These are phyloP conservation scores for Acanthopleura granulata DNA, from an alignment of 2,888 invertebrate genomes.

Conservation along the genomic window DNA sequence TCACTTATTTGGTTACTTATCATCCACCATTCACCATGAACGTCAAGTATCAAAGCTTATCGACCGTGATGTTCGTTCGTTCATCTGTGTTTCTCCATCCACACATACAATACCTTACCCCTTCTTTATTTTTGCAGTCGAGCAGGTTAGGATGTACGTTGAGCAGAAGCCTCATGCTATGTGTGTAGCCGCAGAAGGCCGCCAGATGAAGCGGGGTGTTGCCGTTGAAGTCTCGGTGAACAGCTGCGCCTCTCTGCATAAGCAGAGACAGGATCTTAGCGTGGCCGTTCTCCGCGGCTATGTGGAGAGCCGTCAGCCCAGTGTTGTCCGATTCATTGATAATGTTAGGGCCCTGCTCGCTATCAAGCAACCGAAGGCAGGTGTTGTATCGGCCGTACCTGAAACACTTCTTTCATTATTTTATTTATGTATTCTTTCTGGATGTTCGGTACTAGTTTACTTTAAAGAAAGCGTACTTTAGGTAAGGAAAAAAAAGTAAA, in stretches of 20 bases:
- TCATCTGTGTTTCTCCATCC: too few species aligned
- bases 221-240: slow-evolving; percentile 78
- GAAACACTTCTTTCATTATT: slow-evolving; percentile 11
- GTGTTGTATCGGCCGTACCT: slow-evolving; percentile 88
- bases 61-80: too few species aligned
- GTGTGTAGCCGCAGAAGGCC: slow-evolving; percentile 84
- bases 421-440: too few species aligned
- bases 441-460: too few species aligned
- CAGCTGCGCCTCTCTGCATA: slow-evolving; percentile 82
- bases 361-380: slow-evolving; percentile 83
- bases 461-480: too few species aligned
- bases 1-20: too few species aligned
- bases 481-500: too few species aligned
- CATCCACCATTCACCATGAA: too few species aligned
- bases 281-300: slow-evolving; percentile 86
- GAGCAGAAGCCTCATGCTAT: slow-evolving; percentile 85
- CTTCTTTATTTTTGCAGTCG: slow-evolving; percentile 87
- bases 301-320: slow-evolving; percentile 88
- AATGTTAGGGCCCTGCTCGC: slow-evolving; percentile 87
- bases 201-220: slow-evolving; percentile 87
- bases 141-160: slow-evolving; percentile 88
- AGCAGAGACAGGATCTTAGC: slow-evolving; percentile 86
- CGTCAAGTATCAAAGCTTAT: too few species aligned
- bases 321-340: slow-evolving; percentile 92
- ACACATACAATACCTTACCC: slow-evolving; percentile 74